Evolutionary conservation across 1,140 invertebrate species (phyloP).

Genomic region (Oreohelix idahoensis): DNA sequence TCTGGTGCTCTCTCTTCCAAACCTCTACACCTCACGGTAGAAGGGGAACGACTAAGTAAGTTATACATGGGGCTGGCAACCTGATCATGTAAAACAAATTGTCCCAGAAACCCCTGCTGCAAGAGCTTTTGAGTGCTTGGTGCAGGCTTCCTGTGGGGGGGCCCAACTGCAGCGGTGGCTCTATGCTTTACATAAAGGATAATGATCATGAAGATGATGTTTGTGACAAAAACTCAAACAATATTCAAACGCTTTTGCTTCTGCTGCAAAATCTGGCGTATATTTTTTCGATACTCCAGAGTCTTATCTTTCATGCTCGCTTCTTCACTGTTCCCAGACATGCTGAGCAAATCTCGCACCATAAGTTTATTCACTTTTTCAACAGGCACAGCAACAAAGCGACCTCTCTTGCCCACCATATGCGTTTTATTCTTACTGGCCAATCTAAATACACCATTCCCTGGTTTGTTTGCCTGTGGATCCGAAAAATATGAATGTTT

Average conservation of each 20-base stretch:
- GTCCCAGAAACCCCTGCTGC: too few species aligned
- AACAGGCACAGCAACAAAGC: neutral
- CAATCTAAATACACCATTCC: neutral
- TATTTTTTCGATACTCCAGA: slow-evolving; percentile 6
- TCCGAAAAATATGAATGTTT: neutral
- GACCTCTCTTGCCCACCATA: slow-evolving; percentile 13
- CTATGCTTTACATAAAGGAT: too few species aligned
- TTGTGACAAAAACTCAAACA: too few species aligned
- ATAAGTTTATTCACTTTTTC: slow-evolving; percentile 16
- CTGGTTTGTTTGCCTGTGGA: neutral
- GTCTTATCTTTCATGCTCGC: neutral
- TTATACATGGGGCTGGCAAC: too few species aligned
- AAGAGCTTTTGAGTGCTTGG: too few species aligned
- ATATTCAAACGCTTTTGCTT: slow-evolving; percentile 3
- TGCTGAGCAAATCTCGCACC: slow-evolving; percentile 8
- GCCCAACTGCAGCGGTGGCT: too few species aligned
- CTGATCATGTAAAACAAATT: too few species aligned
- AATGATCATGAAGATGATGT: too few species aligned
- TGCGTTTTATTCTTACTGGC: neutral
- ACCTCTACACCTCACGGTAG: too few species aligned
- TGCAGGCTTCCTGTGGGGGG: too few species aligned
- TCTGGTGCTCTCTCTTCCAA: too few species aligned
- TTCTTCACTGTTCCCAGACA: slow-evolving; percentile 16
- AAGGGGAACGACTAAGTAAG: too few species aligned
- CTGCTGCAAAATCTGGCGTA: neutral